These are phyloP conservation scores for Euleptes europaea DNA, from an alignment of 2,113 vertebrate genomes.

Conservation along the genomic window DNA sequence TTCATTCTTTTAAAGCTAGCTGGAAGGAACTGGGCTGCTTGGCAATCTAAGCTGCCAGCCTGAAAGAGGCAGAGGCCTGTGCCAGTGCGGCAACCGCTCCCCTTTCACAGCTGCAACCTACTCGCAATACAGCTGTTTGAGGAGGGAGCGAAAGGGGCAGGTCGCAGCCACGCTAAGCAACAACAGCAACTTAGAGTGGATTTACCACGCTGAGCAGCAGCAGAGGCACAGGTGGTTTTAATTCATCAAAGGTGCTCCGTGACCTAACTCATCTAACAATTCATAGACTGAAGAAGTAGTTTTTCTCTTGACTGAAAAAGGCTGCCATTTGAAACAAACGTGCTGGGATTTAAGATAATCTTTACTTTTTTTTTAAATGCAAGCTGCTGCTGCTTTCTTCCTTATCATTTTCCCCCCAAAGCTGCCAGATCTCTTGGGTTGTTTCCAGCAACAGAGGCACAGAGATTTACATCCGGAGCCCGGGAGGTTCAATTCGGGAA, in stretches of 20 bases:
- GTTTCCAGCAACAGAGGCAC: not conserved
- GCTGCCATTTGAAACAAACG: not conserved
- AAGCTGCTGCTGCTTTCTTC: constrained; percentile 12
- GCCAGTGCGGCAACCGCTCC: not conserved
- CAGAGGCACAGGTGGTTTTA: not conserved
- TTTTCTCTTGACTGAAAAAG: not conserved
- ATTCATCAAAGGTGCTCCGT: not conserved
- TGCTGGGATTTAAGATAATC: not conserved
- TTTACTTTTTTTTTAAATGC: no score
- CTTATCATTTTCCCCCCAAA: not conserved
- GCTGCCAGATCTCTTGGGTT: not conserved
- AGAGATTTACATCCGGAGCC: not conserved
- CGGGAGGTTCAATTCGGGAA: not conserved
- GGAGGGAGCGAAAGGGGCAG: not conserved
- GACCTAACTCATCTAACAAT: not conserved
- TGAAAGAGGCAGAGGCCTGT: not conserved
- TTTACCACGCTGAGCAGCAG: not conserved
- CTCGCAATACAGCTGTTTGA: not conserved
- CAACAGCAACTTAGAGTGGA: not conserved
- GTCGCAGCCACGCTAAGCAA: not conserved
- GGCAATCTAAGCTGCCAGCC: not conserved
- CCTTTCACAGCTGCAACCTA: not conserved
- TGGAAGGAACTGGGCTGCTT: constrained; percentile 44
- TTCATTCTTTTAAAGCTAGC: constrained; percentile 2
- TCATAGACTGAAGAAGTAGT: not conserved